These are phyloP conservation scores for Osmoderma eremita DNA, from an alignment of 2,888 invertebrate species.

Conservation along the genomic window DNA sequence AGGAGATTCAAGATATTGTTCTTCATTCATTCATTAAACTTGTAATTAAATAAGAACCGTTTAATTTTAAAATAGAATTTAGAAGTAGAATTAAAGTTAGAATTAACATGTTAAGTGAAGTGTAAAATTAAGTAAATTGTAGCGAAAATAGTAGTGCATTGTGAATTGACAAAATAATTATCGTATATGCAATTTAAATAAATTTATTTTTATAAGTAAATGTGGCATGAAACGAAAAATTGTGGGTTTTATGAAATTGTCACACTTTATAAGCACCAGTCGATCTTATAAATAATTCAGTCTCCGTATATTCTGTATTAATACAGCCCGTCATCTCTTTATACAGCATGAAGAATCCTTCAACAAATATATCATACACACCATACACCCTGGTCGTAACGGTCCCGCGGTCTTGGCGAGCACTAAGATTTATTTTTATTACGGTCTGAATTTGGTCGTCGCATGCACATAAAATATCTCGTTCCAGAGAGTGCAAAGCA, in stretches of 20 bases:
- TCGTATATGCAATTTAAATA: too few species aligned
- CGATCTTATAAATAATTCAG: conserved; percentile 32
- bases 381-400: conserved; percentile 32
- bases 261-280: neutral
- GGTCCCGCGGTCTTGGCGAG: conserved; percentile 24
- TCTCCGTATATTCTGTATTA: conserved; percentile 14
- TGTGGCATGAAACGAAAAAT: neutral
- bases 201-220: too few species aligned
- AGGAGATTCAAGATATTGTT: too few species aligned
- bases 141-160: too few species aligned
- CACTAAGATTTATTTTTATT: conserved; percentile 38
- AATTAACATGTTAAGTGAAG: too few species aligned
- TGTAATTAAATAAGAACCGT: too few species aligned
- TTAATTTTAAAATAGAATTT: too few species aligned
- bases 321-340: conserved; percentile 20
- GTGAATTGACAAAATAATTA: too few species aligned
- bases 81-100: too few species aligned
- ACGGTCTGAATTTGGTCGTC: conserved; percentile 36
- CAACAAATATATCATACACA: conserved; percentile 35
- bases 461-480: conserved; percentile 39
- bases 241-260: neutral
- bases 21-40: too few species aligned
- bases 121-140: too few species aligned
- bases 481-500: conserved; percentile 26
- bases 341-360: conserved; percentile 30